Evolutionary conservation across 2,888 invertebrate genomes (phyloP).

Genomic region (Lasiommata megera): DNA sequence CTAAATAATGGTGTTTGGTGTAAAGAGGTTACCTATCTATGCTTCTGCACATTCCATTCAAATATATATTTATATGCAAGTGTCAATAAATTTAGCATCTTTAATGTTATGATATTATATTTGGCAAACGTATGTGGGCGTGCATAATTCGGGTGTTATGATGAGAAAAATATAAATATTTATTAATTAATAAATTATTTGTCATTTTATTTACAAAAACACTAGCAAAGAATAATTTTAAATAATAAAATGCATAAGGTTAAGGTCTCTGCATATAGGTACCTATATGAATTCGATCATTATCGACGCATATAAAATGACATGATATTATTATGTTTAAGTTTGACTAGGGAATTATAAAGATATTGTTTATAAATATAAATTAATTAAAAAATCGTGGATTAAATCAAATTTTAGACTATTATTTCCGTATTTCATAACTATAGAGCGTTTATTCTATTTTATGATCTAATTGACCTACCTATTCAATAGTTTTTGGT

Average conservation of each 20-base stretch:
- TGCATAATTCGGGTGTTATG: not conserved
- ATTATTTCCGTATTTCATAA: not conserved
- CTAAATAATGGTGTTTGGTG: constrained; percentile 76
- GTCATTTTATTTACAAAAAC: constrained; percentile 12
- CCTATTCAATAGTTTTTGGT: too few species aligned
- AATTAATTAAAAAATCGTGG: not conserved
- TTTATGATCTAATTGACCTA: too few species aligned
- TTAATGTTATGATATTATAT: constrained; percentile 34
- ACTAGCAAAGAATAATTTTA: not conserved
- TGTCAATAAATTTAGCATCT: constrained; percentile 73
- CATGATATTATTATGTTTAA: constrained; percentile 21
- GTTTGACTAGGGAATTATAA: not conserved
- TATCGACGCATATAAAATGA: not conserved
- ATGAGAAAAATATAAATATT: constrained; percentile 12
- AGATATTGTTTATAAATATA: not conserved
- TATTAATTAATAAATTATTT: constrained; percentile 12
- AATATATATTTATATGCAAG: constrained; percentile 78
- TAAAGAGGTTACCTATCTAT: constrained; percentile 77
- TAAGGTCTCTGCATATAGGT: too few species aligned
- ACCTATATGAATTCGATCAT: not conserved
- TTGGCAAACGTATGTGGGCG: constrained; percentile 51
- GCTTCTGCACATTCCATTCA: constrained; percentile 71
- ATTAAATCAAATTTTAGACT: not conserved
- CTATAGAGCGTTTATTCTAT: not conserved
- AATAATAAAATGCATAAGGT: too few species aligned